These are phyloP conservation scores for Liolophura sinensis DNA, from an alignment of 1,140 invertebrate species.

Conservation along the genomic window DNA sequence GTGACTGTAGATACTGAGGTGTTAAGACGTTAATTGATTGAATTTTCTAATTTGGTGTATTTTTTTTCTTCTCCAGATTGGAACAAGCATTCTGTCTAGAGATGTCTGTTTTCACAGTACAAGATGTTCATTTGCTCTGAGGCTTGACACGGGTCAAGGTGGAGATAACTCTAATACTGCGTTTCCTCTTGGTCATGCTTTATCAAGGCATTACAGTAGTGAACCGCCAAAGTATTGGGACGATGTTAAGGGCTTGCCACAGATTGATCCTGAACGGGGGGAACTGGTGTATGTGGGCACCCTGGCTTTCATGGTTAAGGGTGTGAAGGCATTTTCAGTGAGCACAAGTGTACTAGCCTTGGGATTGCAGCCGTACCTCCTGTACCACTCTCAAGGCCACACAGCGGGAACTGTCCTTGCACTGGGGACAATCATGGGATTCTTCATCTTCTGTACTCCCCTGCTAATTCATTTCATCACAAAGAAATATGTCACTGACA, in stretches of 20 bases:
- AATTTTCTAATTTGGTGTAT: too few species aligned
- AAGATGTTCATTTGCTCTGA: too few species aligned
- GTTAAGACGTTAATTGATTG: too few species aligned
- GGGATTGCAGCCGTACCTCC: slow-evolving; percentile 73
- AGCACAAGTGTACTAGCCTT: slow-evolving; percentile 73
- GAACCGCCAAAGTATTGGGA: background rate
- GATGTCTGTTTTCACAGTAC: too few species aligned
- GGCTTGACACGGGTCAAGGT: too few species aligned
- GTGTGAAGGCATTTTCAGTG: slow-evolving; percentile 81
- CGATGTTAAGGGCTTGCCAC: slow-evolving; percentile 11
- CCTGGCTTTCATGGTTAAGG: slow-evolving; percentile 69
- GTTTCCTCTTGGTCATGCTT: too few species aligned
- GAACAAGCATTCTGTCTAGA: too few species aligned
- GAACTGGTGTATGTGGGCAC: slow-evolving; percentile 67
- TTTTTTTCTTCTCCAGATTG: too few species aligned
- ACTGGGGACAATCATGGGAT: slow-evolving; percentile 69
- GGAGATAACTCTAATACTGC: too few species aligned
- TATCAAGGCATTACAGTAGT: too few species aligned
- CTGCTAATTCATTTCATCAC: slow-evolving; percentile 79
- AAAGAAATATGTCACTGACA: slow-evolving; percentile 81
- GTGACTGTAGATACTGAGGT: too few species aligned
- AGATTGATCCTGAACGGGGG: slow-evolving; percentile 30
- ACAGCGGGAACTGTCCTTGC: slow-evolving; percentile 50
- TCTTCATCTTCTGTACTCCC: slow-evolving; percentile 83
- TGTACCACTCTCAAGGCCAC: slow-evolving; percentile 58